Base-by-base conservation (phyloP, 2,888 invertebrate species). In the Eutolmus rufibarbis region DNA sequence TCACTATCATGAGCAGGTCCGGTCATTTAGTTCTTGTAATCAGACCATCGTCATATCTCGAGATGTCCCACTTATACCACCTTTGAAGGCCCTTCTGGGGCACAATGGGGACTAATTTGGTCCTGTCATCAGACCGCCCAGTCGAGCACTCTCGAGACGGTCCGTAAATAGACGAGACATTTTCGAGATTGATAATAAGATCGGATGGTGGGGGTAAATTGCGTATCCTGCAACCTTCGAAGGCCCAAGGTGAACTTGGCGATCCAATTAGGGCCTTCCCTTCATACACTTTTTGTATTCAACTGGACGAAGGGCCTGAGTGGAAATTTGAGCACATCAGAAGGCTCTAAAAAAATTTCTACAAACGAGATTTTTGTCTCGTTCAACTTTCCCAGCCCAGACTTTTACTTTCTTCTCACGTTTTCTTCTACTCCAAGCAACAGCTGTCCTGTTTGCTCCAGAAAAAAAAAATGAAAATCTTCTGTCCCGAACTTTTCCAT, bases 391-490 rank as follows among this genome's bases (percentile, higher is more conserved):
- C 28, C 9, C 19, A n/a, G 40, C 9, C 2, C 23, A 16, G 57
- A 23, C 51, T 79, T 79, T 79, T 16, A 79, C 51, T 79, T 79
- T 79, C 79, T 79, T 79, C 3, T 31, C 79, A 79, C 79, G 79
- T 79, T 34, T 34, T 51, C 23, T 51, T 51, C 37, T 76, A 76
- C 34, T 34, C 31, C n/a, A 23, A 78, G 79, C 79, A 79, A 79
- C 79, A 79, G 79, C 79, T 79, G 79, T 28, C 51, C 28, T 79
- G 23, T 79, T 16, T 79, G 23, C 34, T 76, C n/a, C 19, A 16
- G 40, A 40, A 79, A 40, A 40, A 40, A 37, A 37, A 28, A 28
- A 28, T 28, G 28, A 28, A 28, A 79, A 79, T 79, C 51, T 56
- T 79, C 7, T 46, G 31, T 51, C 34, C 76, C n/a, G 28, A 51